These are phyloP conservation scores for Leptodactylus fuscus DNA, from an alignment of 2,113 vertebrate genomes.

Conservation along the genomic window DNA sequence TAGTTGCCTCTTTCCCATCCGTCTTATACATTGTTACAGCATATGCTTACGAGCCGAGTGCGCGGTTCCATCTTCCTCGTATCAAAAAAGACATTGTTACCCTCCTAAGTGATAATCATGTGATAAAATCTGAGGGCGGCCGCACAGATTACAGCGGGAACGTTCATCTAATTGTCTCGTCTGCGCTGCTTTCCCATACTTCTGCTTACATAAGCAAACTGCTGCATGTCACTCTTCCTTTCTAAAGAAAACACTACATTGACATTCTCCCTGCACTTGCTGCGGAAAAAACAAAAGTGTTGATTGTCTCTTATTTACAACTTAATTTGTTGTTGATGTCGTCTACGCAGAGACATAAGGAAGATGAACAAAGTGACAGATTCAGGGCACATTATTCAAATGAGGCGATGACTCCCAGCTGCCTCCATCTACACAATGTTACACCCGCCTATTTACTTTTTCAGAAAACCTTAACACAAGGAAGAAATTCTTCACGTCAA, in stretches of 20 bases:
- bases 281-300: slow-evolving; percentile 91
- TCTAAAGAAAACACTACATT: slow-evolving; percentile 76
- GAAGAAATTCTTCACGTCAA: slow-evolving; percentile 77
- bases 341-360: slow-evolving; percentile 92
- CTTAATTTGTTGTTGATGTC: slow-evolving; percentile 93
- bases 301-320: slow-evolving; percentile 98
- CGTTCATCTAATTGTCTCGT: slow-evolving; percentile 38
- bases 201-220: slow-evolving; percentile 76
- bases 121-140: slow-evolving; percentile 38
- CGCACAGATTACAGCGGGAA: background rate
- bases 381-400: slow-evolving; percentile 99
- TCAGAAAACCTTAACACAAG: slow-evolving; percentile 63
- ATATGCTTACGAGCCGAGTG: background rate
- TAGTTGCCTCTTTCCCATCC: background rate
- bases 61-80: background rate
- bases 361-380: slow-evolving; percentile 92
- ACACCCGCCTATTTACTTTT: slow-evolving; percentile 78
- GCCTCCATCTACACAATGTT: slow-evolving; percentile 85
- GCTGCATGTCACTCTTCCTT: slow-evolving; percentile 72
- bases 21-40: background rate
- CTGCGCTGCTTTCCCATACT: slow-evolving; percentile 47
- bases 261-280: slow-evolving; percentile 81
- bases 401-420: slow-evolving; percentile 91
- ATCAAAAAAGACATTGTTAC: slow-evolving; percentile 32
- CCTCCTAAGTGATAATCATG: slow-evolving; percentile 16